phyloP scores from a whole-genome alignment of 2,888 invertebrate species.

The Hydroisotoma schaefferi region DNA sequence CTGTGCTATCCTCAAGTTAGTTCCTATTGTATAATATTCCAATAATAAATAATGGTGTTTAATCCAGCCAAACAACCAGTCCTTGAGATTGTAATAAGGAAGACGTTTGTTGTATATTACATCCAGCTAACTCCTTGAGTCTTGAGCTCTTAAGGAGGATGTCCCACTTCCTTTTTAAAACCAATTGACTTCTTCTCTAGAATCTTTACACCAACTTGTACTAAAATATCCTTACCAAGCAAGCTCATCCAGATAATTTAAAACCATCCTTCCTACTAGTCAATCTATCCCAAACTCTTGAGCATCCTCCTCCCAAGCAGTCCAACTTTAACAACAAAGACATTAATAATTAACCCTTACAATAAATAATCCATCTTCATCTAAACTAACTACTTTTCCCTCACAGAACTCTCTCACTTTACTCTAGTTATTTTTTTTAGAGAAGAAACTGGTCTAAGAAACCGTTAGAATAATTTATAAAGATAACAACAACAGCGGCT shows the following conservation, averaged over 20 bases:
- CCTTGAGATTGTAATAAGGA: too few species aligned
- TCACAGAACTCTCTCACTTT: too few species aligned
- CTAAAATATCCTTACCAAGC: not conserved
- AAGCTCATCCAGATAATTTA: not conserved
- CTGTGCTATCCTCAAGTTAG: too few species aligned
- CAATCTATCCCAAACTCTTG: not conserved
- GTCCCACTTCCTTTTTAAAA: conserved; percentile 47
- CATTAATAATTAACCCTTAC: not conserved
- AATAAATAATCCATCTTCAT: too few species aligned
- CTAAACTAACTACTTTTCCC: too few species aligned
- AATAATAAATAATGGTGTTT: not conserved
- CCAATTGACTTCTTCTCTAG: conserved; percentile 32
- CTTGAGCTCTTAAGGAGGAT: conserved; percentile 44
- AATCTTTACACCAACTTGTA: conserved; percentile 14
- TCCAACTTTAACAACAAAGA: not conserved
- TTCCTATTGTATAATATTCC: not conserved
- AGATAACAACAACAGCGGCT: too few species aligned
- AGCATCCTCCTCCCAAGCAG: not conserved
- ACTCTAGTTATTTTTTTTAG: too few species aligned
- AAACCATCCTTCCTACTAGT: conserved; percentile 5
- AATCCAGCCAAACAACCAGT: not conserved
- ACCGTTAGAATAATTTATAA: too few species aligned
- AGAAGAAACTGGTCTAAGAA: too few species aligned
- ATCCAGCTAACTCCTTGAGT: conserved; percentile 1
- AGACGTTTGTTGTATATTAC: too few species aligned